Percentiles rank a stretch among this genome's conserved stretches.
Evolutionary conservation across 2,113 vertebrate species (phyloP).

Genomic region (Actenoides hombroni): DNA sequence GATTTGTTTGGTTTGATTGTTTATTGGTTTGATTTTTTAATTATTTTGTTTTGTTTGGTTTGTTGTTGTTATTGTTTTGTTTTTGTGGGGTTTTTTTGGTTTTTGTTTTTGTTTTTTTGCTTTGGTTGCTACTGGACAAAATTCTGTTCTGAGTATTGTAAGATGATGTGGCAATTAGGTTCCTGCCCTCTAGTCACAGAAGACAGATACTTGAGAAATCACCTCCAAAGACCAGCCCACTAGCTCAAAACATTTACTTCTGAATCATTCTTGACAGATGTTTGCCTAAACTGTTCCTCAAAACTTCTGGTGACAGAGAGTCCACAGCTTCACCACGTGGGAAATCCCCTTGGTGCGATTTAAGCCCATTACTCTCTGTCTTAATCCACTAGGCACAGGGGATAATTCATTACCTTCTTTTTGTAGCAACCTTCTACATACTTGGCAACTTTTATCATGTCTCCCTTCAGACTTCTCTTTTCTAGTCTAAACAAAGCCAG

Average conservation of each 20-base stretch:
- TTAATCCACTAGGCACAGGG: not conserved
- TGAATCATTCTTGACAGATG: not conserved
- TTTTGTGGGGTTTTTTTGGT: not conserved
- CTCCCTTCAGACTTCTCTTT: not conserved
- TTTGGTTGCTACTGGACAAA: not conserved
- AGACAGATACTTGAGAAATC: not conserved
- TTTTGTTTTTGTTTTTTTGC: not conserved
- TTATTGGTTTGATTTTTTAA: not conserved
- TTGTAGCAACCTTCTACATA: not conserved
- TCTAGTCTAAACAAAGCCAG: not conserved
- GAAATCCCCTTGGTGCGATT: not conserved
- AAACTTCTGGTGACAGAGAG: not conserved
- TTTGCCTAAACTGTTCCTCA: not conserved
- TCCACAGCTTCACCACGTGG: not conserved
- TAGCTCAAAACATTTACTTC: not conserved
- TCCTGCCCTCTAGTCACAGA: not conserved
- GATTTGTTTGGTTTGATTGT: not conserved
- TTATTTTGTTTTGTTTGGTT: not conserved
- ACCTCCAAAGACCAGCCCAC: not conserved
- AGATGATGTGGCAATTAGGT: not conserved
- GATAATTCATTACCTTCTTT: not conserved
- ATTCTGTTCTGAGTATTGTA: not conserved
- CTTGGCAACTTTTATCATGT: not conserved
- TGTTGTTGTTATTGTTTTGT: not conserved
- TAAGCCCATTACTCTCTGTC: not conserved